Evolutionary conservation across 2,888 invertebrate species (phyloP).

Genomic region (Drosophila vallismaia): DNA sequence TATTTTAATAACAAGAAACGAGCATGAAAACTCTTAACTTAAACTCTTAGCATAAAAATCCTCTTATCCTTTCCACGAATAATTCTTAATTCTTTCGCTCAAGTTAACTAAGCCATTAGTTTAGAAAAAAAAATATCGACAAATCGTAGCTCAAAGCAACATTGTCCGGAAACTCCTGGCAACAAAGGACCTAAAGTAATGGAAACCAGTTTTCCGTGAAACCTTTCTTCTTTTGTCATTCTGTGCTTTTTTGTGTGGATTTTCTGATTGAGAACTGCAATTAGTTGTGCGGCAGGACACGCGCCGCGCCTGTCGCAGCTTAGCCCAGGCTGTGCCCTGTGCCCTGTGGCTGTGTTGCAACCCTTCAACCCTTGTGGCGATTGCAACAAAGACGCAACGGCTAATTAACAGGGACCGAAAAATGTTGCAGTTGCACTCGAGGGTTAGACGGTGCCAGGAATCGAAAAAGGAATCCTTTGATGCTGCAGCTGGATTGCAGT

Average conservation of each 20-base stretch:
- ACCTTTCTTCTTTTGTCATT: conserved; percentile 20
- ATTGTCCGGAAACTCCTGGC: conserved; percentile 10
- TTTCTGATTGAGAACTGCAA: conserved; percentile 58
- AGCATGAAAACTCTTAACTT: not conserved
- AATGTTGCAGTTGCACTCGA: conserved; percentile 54
- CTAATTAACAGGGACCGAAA: conserved; percentile 66
- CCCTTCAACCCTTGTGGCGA: conserved; percentile 60
- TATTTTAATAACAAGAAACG: not conserved
- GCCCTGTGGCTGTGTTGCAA: conserved; percentile 15
- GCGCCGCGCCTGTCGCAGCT: conserved; percentile 68
- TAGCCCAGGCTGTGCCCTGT: conserved; percentile 64
- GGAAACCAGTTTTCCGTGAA: conserved; percentile 39
- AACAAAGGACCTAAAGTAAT: conserved; percentile 15
- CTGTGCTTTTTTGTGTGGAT: conserved; percentile 4
- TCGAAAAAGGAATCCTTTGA: conserved; percentile 50
- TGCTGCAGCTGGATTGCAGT: conserved; percentile 62
- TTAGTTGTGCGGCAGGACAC: conserved; percentile 60
- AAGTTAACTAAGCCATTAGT: not conserved
- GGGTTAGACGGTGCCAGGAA: conserved; percentile 24
- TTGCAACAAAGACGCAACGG: conserved; percentile 71
- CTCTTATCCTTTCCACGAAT: not conserved
- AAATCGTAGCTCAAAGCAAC: conserved; percentile 26
- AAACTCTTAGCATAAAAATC: no score
- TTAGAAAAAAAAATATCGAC: not conserved
- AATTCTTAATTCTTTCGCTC: not conserved